A percentile compares a stretch with the other conserved stretches of the same genome.
phyloP scores from a whole-genome alignment of 1,140 invertebrate genomes.

The Latrodectus geometricus region DNA sequence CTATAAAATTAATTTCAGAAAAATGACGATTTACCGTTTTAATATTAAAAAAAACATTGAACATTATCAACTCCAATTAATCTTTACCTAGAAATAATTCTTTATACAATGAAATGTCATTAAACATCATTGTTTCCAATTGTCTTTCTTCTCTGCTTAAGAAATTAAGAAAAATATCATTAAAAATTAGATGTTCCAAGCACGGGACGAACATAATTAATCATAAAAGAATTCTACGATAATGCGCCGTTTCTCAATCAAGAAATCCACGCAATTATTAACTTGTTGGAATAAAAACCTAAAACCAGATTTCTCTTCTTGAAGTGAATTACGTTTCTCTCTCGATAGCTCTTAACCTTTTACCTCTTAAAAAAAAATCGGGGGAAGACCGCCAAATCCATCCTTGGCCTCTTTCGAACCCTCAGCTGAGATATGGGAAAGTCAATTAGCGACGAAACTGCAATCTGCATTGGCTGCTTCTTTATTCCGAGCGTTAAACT shows the following conservation, averaged over 20 bases:
- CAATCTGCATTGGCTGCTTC: neutral
- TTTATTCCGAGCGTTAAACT: too few species aligned
- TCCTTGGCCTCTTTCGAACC: slow-evolving; percentile 51
- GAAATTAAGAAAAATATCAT: neutral
- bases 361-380: neutral
- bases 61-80: too few species aligned
- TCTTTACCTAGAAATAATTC: neutral
- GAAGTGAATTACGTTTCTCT: neutral
- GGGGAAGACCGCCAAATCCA: neutral
- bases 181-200: neutral
- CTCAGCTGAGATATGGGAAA: slow-evolving; percentile 2
- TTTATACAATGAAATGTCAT: neutral
- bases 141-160: neutral
- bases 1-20: too few species aligned
- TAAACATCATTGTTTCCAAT: neutral
- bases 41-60: too few species aligned
- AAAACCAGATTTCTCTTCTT: slow-evolving; percentile 25
- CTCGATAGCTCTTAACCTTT: slow-evolving; percentile 45
- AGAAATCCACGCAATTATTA: slow-evolving; percentile 18
- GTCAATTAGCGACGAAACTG: neutral
- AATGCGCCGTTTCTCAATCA: slow-evolving; percentile 21
- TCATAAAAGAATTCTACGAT: neutral
- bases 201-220: neutral
- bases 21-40: too few species aligned
- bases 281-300: neutral